phyloP scores from a whole-genome alignment of 2,888 invertebrate species.

The Himalopsyche tibetana region DNA sequence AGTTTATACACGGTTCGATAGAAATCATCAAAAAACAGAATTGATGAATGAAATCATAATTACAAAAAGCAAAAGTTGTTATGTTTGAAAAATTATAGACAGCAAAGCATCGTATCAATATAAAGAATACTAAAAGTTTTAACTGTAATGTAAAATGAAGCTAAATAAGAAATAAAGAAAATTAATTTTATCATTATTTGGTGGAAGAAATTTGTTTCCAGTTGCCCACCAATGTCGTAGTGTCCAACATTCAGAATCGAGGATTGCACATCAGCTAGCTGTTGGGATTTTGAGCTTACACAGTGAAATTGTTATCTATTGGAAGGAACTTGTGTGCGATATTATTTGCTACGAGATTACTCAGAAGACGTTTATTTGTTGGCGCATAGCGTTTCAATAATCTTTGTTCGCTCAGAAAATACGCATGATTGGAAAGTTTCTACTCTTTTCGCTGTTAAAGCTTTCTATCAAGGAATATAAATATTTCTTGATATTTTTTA shows the following conservation, averaged over 20 bases:
- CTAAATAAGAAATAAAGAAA: too few species aligned
- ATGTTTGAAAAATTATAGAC: too few species aligned
- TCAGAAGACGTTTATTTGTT: neutral
- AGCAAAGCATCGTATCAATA: too few species aligned
- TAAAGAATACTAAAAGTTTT: too few species aligned
- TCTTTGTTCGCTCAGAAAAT: neutral
- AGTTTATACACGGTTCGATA: too few species aligned
- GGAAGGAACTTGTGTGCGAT: neutral
- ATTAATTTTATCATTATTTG: neutral
- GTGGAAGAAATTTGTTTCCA: neutral
- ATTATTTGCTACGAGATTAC: constrained; percentile 39
- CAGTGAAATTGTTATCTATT: constrained; percentile 55
- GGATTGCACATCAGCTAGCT: constrained; percentile 56
- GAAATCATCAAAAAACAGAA: too few species aligned
- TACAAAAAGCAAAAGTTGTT: too few species aligned
- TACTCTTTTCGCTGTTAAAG: neutral
- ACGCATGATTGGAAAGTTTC: neutral
- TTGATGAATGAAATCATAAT: too few species aligned
- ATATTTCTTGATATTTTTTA: too few species aligned
- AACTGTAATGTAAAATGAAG: too few species aligned
- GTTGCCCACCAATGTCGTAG: neutral
- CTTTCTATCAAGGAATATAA: neutral
- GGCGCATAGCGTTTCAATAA: constrained; percentile 23
- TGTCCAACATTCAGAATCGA: constrained; percentile 49
- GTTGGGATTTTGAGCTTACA: constrained; percentile 56